These are phyloP conservation scores for Oreochromis aureus DNA, from an alignment of 2,113 vertebrate species.

Conservation along the genomic window DNA sequence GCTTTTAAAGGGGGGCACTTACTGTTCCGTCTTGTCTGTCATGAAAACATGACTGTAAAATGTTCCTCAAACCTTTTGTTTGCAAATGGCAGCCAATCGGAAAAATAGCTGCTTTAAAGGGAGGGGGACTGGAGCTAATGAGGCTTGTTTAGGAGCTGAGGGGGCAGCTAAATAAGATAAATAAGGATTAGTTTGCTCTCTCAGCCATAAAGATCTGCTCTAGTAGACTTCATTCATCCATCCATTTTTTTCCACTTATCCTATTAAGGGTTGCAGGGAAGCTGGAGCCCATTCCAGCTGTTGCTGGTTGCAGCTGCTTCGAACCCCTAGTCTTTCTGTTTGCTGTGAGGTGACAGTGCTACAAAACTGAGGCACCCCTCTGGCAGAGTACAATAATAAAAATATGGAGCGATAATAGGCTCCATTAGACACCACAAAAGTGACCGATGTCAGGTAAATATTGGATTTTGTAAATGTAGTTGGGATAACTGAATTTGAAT, in stretches of 20 bases:
- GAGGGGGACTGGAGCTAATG: background rate
- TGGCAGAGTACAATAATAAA: background rate
- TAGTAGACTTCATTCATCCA: background rate
- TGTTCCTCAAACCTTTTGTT: background rate
- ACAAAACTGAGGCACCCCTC: background rate
- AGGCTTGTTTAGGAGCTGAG: background rate
- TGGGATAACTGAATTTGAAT: background rate
- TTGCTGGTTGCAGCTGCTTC: background rate
- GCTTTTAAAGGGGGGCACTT: background rate
- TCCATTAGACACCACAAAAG: background rate
- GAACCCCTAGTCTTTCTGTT: background rate
- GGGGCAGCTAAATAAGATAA: background rate
- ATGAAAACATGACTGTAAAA: background rate
- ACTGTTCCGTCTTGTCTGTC: background rate
- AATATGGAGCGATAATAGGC: background rate
- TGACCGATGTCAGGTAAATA: background rate
- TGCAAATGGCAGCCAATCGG: background rate
- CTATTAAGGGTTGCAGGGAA: background rate
- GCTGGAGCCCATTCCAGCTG: background rate
- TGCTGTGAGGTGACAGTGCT: background rate
- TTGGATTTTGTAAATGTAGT: background rate
- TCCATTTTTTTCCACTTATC: background rate
- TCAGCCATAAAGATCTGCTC: background rate
- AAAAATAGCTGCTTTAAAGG: background rate
- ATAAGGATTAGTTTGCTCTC: background rate